Base-by-base conservation (phyloP, 2,113 vertebrate species). In the Aegotheles bennettii region DNA sequence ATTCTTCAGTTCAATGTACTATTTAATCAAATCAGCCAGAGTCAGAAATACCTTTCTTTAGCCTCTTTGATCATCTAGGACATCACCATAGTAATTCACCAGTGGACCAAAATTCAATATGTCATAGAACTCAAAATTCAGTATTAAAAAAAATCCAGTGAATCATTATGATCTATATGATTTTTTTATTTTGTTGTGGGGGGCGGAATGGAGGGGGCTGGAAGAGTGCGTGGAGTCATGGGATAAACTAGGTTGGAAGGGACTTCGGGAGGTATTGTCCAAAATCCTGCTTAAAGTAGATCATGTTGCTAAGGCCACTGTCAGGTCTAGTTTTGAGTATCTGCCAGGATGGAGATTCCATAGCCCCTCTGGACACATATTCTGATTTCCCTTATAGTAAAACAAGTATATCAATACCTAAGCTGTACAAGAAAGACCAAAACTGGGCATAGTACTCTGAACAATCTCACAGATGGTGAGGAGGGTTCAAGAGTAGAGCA, bases 181-280 rank as follows among this genome's bases (percentile, higher is more conserved):
- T 17, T 53, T 43, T 43, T 43, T 19, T 45, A 33, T 11, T 21
- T n/a, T 7, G 31, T 21, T 33, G 0, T 1, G 1, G 3, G 2
- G 1, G 11, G 8, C 3, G 9, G 48, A 24, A 23, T 48, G 43
- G 43, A 7, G 7, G 5, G 5, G 5, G 1, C 47, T 57, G 54
- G 36, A 74, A 45, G 36, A 29, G 11, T 70, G 7, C 6, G 48
- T 24, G 8, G 16, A 83, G 9, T 56, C 8, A 69, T 69, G 47
- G 56, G 88, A 65, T 65, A 74, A 74, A 85, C 5, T 43, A 28
- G 6, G 5, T n/a, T 82, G 16, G 16, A 88, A 78, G 20, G 24
- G 16, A 59, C 6, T 1, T 60, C 10, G 19, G 54, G 36, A 60
- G 3, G 3, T 65, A 23, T 64, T 54, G 12, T 48, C n/a, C 35